Base-by-base conservation (phyloP, 2,888 invertebrate species). In the Resseliella maxima region DNA sequence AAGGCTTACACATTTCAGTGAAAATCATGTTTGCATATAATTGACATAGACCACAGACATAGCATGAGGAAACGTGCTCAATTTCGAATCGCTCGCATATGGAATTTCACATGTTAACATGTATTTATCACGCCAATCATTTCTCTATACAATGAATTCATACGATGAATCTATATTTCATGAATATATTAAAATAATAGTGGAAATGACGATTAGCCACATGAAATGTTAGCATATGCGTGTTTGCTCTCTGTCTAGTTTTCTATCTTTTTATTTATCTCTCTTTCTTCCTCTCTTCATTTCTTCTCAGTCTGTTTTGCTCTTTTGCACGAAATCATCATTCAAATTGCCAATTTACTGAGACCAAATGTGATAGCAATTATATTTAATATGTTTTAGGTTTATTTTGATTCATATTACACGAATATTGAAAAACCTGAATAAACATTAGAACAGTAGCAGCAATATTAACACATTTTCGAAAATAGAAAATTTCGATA, bases 31-130 rank as follows among this genome's bases (percentile, higher is more conserved):
- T n/a, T n/a, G n/a, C n/a, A n/a, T n/a, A n/a, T 12, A 12, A 50
- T 50, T 50, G 46, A 50, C 46, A 2, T 8, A 12, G 46, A 8
- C 46, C 15, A 50, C 46, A 41, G 12, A 41, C 41, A 45, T 45
- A 12, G 12, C 45, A 45, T 45, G 45, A 12, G 12, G 6, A 59
- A 59, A 59, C 24, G 59, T 59, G 59, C 59, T 59, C 24, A 59
- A 24, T 59, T 24, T 59, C 24, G 24, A 59, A 59, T 59, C 24
- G 59, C 12, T 24, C n/a, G n/a, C 59, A 15, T 50, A 50, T 50
- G 46, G 46, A 59, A 59, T 59, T 59, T 59, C 27, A 18, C 59
- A 59, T 59, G 59, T 27, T 59, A 59, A 59, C 27, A 59, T 59
- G 59, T 24, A 59, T 59, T 59, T 24, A 2, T 24, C 59, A 59